Conservation (phyloP, 1,140 invertebrate genomes). For the Calosoma granatense region DNA sequence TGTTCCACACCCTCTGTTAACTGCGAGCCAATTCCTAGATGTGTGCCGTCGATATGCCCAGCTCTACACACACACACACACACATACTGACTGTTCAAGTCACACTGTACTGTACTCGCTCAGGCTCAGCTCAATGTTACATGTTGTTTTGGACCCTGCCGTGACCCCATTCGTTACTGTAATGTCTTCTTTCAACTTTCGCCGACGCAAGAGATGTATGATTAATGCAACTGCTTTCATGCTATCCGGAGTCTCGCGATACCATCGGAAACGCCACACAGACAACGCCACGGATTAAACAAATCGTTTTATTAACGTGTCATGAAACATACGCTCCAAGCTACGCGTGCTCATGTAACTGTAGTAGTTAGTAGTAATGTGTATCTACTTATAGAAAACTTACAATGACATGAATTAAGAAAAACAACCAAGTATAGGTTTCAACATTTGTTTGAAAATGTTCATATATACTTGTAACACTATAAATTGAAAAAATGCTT, state of each 20-base stretch:
- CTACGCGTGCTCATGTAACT: neutral
- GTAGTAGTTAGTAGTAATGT: too few species aligned
- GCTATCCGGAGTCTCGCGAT: conserved; percentile 8
- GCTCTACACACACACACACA: conserved; percentile 5
- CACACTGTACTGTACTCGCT: too few species aligned
- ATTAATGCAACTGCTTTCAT: conserved; percentile 18
- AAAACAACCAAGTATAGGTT: too few species aligned
- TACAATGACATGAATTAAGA: too few species aligned
- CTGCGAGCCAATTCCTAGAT: conserved; percentile 36
- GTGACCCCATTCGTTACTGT: conserved; percentile 32
- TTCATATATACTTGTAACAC: too few species aligned
- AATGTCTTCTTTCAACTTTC: conserved; percentile 33
- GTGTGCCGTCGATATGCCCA: conserved; percentile 28
- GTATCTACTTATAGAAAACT: too few species aligned
- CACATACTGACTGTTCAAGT: too few species aligned
- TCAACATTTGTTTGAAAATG: too few species aligned
- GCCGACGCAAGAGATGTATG: conserved; percentile 16
- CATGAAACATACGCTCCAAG: neutral
- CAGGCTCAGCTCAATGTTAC: too few species aligned
- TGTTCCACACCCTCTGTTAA: conserved; percentile 37
- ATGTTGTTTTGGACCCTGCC: conserved; percentile 31
- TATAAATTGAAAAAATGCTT: too few species aligned
- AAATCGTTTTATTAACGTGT: conserved; percentile 17
- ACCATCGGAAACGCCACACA: conserved; percentile 7
- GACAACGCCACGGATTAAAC: conserved; percentile 15